phyloP scores from a whole-genome alignment of 1,140 invertebrate species.

The Dicyema japonicum region DNA sequence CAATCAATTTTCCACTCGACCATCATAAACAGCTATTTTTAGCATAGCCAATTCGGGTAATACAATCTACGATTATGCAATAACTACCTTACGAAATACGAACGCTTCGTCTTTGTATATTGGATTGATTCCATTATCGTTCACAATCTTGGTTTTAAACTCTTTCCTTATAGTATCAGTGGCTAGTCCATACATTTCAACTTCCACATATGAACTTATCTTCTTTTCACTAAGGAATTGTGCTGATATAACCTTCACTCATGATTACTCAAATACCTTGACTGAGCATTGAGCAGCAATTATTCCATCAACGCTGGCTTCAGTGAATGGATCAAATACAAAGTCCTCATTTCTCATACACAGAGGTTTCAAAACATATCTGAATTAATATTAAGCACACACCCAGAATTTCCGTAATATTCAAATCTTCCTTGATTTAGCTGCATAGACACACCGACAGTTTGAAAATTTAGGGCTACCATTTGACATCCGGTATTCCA shows the following conservation, averaged over 20 bases:
- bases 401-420: slow-evolving; percentile 85
- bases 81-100: slow-evolving; percentile 56
- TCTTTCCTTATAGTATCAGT: slow-evolving; percentile 94
- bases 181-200: slow-evolving; percentile 95
- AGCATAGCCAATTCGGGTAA: slow-evolving; percentile 81
- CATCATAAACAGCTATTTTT: slow-evolving; percentile 88
- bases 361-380: slow-evolving; percentile 84
- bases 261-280: slow-evolving; percentile 32
- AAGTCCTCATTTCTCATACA: slow-evolving; percentile 84
- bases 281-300: slow-evolving; percentile 91
- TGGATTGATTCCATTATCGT: slow-evolving; percentile 67
- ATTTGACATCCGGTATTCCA: slow-evolving; percentile 99
- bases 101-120: slow-evolving; percentile 85
- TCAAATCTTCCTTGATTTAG: slow-evolving; percentile 98
- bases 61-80: slow-evolving; percentile 34
- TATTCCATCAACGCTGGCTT: slow-evolving; percentile 90
- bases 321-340: slow-evolving; percentile 89
- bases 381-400: slow-evolving; percentile 26
- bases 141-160: slow-evolving; percentile 70
- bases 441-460: slow-evolving; percentile 90
- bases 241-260: slow-evolving; percentile 65
- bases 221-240: slow-evolving; percentile 98
- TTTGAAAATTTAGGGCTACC: slow-evolving; percentile 99
- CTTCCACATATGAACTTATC: slow-evolving; percentile 89
- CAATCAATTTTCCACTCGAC: slow-evolving; percentile 74